A percentile compares a stretch with the other conserved stretches of the same genome.
Conservation (phyloP, 2,797 vertebrate species). For the Delichon dasypus region DNA sequence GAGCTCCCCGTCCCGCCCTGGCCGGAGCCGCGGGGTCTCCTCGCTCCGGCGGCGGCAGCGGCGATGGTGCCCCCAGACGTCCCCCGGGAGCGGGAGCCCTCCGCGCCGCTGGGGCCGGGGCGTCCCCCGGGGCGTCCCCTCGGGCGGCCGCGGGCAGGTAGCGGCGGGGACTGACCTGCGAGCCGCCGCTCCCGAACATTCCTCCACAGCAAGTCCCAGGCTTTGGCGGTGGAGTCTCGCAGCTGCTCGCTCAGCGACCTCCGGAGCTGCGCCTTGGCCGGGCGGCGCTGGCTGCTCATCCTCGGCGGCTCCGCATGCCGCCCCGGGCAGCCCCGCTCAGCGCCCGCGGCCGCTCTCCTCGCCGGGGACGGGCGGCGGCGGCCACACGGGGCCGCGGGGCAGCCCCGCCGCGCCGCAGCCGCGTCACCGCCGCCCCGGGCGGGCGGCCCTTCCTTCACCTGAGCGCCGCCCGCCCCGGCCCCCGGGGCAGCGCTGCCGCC, state of each 20-base stretch:
- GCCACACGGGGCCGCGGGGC: constrained; percentile 3
- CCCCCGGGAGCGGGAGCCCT: background rate
- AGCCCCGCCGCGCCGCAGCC: constrained; percentile 1
- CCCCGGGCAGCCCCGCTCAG: constrained; percentile 9
- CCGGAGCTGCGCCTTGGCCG: constrained; percentile 80
- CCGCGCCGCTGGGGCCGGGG: background rate
- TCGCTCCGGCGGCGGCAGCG: background rate
- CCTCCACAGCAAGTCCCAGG: constrained; percentile 91
- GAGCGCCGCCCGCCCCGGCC: background rate
- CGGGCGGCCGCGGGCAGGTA: background rate
- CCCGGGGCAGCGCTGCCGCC: background rate
- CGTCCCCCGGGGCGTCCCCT: background rate
- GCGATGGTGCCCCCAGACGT: too few species aligned
- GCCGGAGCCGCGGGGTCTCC: background rate
- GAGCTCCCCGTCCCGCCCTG: background rate
- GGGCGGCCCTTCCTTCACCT: constrained; percentile 12
- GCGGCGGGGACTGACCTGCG: constrained; percentile 82
- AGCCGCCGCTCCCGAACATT: constrained; percentile 87
- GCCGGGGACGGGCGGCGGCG: background rate
- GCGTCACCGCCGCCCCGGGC: constrained; percentile 4
- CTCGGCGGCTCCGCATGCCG: constrained; percentile 38
- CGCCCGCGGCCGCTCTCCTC: background rate
- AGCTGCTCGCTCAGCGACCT: constrained; percentile 89
- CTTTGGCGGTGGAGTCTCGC: constrained; percentile 86
- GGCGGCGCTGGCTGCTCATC: background rate